Evolutionary conservation across 2,797 vertebrate species (phyloP).

Genomic region (Acanthopagrus latus): DNA sequence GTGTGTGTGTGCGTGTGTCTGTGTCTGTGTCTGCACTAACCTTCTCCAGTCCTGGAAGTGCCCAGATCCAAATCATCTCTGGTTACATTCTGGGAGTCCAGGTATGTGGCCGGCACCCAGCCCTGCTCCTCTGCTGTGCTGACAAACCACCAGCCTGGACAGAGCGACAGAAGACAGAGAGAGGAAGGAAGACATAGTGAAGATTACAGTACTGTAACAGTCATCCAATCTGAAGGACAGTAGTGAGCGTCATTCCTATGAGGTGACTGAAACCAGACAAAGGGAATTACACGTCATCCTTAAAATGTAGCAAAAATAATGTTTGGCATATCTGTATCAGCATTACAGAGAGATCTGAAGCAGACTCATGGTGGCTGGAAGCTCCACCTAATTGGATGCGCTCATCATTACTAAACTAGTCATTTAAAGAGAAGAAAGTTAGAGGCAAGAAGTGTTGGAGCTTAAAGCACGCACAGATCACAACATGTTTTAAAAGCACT

Average conservation of each 20-base stretch:
- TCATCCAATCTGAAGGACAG: background rate
- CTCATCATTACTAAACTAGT: slow-evolving; percentile 44
- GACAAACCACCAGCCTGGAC: slow-evolving; percentile 97
- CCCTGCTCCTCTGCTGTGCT: slow-evolving; percentile 97
- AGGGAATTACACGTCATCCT: slow-evolving; percentile 24
- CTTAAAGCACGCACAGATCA: background rate
- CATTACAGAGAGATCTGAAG: slow-evolving; percentile 8
- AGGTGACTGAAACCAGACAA: slow-evolving; percentile 28
- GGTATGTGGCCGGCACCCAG: slow-evolving; percentile 97
- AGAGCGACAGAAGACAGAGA: slow-evolving; percentile 19
- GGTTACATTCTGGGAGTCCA: slow-evolving; percentile 94
- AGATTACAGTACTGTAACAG: slow-evolving; percentile 8
- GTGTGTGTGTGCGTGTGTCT: slow-evolving; percentile 25
- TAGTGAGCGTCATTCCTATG: background rate
- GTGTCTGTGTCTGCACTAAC: slow-evolving; percentile 76
- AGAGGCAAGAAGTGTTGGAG: background rate
- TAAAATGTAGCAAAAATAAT: slow-evolving; percentile 1
- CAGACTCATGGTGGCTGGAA: background rate
- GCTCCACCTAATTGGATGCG: slow-evolving; percentile 45
- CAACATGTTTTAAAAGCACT: background rate
- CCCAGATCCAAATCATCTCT: slow-evolving; percentile 94
- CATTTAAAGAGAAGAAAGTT: background rate
- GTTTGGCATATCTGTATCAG: slow-evolving; percentile 13
- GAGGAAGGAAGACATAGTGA: slow-evolving; percentile 10
- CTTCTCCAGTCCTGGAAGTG: slow-evolving; percentile 92